Evolutionary conservation across 1,140 invertebrate species (phyloP), one percentile per base, ranked within the genome.

Genomic region (Liolophura sinensis): DNA sequence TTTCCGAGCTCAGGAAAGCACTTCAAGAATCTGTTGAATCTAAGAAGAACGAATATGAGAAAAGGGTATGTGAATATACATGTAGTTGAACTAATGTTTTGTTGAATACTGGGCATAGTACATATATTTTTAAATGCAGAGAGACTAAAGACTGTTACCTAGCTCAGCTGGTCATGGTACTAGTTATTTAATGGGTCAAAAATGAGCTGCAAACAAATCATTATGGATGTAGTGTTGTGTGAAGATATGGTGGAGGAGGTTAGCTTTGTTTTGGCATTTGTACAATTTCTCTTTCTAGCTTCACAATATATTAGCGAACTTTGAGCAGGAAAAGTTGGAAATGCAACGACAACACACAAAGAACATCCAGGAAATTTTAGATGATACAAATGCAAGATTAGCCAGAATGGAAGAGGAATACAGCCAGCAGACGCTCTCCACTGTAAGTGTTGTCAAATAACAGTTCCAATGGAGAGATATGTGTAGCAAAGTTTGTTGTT

Each of bases 311-410:
- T 65, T 80, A 49, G 62, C 75, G 20, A 77, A 82, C 27, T 83
- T 82, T 77, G 83, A 85, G 65, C 76, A 82, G 64, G 81, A 84
- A 59, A 85, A 85, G 70, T 81, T 84, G 76, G 81, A 85, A 9
- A 77, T 84, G 72, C 82, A 84, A 65, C 82, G 81, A 63, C 76
- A 78, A n/a, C 83, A 85, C 72, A 82, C 83, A n/a, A 78, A 78
- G 60, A 82, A 78, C 61, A 83, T 85, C 48, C 82, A 85, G 62
- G 81, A 84, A 57, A 76, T 85, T 46, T 68, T 85, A 48, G 83
- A 85, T 67, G 83, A 85, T 58, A 85, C 83, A 20, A 83, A 83
- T 64, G 68, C 68, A 16, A 65, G 82, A 24, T 73, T 85, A 50
- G 76, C 78, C 59, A 78, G 81, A 54, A 84, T 85, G 78, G 83